phyloP scores from a whole-genome alignment of 2,113 vertebrate genomes.

The Pollachius pollachius region DNA sequence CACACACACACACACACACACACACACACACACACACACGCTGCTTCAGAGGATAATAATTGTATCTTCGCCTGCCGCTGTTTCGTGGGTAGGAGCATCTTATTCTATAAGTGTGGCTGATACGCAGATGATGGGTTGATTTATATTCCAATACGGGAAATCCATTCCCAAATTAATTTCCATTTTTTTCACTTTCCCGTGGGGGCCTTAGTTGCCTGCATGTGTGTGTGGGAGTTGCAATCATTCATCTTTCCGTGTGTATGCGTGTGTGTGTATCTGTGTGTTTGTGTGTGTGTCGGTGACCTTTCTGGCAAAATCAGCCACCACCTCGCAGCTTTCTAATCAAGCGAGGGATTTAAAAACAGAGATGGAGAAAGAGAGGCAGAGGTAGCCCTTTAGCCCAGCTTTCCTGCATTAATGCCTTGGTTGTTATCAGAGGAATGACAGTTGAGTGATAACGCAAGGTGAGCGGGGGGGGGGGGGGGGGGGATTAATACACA shows the following conservation, averaged over 20 bases:
- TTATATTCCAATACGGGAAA: slow-evolving; percentile 14
- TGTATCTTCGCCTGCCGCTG: slow-evolving; percentile 15
- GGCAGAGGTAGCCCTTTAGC: slow-evolving; percentile 21
- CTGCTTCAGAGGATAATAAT: not conserved
- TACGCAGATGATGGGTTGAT: slow-evolving; percentile 39
- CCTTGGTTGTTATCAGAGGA: slow-evolving; percentile 35
- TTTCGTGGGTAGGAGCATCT: slow-evolving; percentile 23
- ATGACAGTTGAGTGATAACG: slow-evolving; percentile 30
- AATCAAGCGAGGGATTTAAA: slow-evolving; percentile 37
- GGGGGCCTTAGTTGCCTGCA: not conserved
- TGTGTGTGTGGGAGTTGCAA: not conserved
- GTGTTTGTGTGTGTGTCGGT: not conserved
- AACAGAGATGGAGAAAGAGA: slow-evolving; percentile 13
- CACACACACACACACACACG: slow-evolving; percentile 34
- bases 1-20: too few relatives aligned
- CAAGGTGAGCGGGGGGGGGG: slow-evolving; percentile 24
- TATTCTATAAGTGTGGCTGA: slow-evolving; percentile 13
- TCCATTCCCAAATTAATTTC: slow-evolving; percentile 22
- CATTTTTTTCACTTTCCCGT: not conserved
- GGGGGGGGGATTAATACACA: slow-evolving; percentile 24
- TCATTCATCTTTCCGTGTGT: slow-evolving; percentile 20
- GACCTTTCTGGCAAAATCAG: slow-evolving; percentile 35
- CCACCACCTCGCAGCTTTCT: slow-evolving; percentile 15
- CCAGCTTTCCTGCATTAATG: slow-evolving; percentile 29
- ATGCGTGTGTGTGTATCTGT: too few relatives aligned